phyloP scores from a whole-genome alignment of 2,888 invertebrate genomes.

The Chalcosyrphus nemorum region DNA sequence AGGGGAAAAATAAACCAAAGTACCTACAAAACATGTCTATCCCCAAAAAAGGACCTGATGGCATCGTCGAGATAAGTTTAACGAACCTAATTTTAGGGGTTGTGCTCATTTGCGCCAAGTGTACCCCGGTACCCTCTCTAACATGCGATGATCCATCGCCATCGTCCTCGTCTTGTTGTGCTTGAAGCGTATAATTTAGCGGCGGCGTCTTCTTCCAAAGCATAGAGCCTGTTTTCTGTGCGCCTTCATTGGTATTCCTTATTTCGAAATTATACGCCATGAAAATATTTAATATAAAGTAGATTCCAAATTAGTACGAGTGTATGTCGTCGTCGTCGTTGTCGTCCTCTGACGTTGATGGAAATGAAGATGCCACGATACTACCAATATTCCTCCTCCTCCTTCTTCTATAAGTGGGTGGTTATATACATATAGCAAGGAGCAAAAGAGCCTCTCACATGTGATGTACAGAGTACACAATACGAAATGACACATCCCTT shows the following conservation, averaged over 20 bases:
- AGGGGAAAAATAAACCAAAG: too few species aligned
- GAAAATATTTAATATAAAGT: slow-evolving; percentile 66
- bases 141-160: slow-evolving; percentile 30
- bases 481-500: slow-evolving; percentile 71
- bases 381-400: slow-evolving; percentile 35
- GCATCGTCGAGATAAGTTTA: slow-evolving; percentile 61
- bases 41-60: slow-evolving; percentile 13
- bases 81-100: slow-evolving; percentile 66
- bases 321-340: too few species aligned
- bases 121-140: neutral
- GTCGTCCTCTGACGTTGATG: slow-evolving; percentile 63
- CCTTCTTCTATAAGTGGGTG: neutral
- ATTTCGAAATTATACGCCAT: slow-evolving; percentile 64
- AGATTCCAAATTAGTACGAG: slow-evolving; percentile 60
- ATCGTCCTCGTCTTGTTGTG: slow-evolving; percentile 16
- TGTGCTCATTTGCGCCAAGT: slow-evolving; percentile 47
- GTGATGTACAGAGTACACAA: slow-evolving; percentile 49
- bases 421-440: slow-evolving; percentile 26
- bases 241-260: slow-evolving; percentile 39
- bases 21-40: slow-evolving; percentile 8
- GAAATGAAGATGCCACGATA: slow-evolving; percentile 57
- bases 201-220: neutral
- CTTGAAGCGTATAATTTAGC: slow-evolving; percentile 52
- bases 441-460: slow-evolving; percentile 56
- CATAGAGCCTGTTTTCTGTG: slow-evolving; percentile 5